phyloP scores from a whole-genome alignment of 2,888 invertebrate species.

The Stenodema calcarata region DNA sequence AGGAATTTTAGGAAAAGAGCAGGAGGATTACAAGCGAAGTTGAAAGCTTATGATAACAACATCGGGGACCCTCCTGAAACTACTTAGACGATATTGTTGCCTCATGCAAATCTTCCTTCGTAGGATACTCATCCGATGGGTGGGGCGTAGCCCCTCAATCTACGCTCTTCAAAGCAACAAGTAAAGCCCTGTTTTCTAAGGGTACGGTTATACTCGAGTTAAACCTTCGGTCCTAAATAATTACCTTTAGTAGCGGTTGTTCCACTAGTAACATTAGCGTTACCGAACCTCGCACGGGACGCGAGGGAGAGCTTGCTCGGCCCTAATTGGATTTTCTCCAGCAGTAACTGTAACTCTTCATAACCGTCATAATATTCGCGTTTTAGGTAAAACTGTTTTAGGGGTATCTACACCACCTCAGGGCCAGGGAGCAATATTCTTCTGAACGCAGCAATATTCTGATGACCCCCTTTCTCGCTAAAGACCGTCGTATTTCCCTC shows the following conservation, averaged over 20 bases:
- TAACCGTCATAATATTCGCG: slow-evolving; percentile 36
- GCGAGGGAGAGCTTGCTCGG: neutral
- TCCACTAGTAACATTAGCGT: slow-evolving; percentile 12
- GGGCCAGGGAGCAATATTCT: neutral
- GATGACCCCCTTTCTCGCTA: neutral
- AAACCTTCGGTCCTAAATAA: slow-evolving; percentile 23
- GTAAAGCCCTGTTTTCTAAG: neutral
- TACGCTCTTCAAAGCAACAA: slow-evolving; percentile 2
- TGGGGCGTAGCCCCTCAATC: neutral
- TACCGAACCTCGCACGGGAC: neutral
- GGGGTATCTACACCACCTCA: neutral
- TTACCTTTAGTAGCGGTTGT: neutral
- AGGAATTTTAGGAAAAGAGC: neutral
- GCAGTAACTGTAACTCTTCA: slow-evolving; percentile 36
- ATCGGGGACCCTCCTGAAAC: slow-evolving; percentile 10
- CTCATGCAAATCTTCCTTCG: slow-evolving; percentile 39
- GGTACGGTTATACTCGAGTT: neutral
- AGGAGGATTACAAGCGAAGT: slow-evolving; percentile 41
- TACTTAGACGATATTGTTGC: slow-evolving; percentile 44
- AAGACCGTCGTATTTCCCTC: neutral
- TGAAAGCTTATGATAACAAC: slow-evolving; percentile 46
- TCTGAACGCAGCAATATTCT: too few species aligned
- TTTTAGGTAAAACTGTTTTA: neutral
- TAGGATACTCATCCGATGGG: neutral
- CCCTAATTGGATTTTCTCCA: slow-evolving; percentile 37